Evolutionary conservation across 2,797 vertebrate species (phyloP).

Genomic region (Acanthurus lineatus): DNA sequence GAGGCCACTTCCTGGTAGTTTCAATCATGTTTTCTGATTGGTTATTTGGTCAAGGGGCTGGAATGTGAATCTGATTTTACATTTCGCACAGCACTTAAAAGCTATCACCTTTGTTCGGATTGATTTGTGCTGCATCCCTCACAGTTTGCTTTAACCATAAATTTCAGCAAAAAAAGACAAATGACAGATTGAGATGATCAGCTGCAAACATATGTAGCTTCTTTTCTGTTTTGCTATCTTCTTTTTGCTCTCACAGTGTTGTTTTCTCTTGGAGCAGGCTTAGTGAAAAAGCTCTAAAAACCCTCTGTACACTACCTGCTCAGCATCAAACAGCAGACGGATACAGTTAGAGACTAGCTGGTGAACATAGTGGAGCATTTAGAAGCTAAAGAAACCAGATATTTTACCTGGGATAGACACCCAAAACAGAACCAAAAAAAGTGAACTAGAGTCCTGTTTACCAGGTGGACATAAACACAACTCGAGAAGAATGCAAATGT

Average conservation of each 20-base stretch:
- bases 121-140: not conserved
- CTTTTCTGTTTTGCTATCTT: not conserved
- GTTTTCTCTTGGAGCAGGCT: not conserved
- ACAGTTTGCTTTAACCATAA: no score
- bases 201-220: not conserved
- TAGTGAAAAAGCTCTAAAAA: not conserved
- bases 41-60: slow-evolving; percentile 22
- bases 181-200: not conserved
- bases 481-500: no score
- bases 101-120: not conserved
- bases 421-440: no score
- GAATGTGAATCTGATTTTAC: not conserved
- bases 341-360: not conserved
- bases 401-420: no score
- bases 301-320: not conserved
- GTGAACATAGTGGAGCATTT: no score
- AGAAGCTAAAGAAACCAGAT: no score
- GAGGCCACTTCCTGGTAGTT: slow-evolving; percentile 43
- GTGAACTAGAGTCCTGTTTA: no score
- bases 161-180: not conserved
- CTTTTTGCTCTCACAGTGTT: no score
- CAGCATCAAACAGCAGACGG: not conserved
- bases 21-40: slow-evolving; percentile 13
- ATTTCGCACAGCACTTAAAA: no score
- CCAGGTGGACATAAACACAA: no score